These are phyloP conservation scores for Matsumurasca onukii DNA, from an alignment of 1,140 invertebrate genomes.

Conservation along the genomic window DNA sequence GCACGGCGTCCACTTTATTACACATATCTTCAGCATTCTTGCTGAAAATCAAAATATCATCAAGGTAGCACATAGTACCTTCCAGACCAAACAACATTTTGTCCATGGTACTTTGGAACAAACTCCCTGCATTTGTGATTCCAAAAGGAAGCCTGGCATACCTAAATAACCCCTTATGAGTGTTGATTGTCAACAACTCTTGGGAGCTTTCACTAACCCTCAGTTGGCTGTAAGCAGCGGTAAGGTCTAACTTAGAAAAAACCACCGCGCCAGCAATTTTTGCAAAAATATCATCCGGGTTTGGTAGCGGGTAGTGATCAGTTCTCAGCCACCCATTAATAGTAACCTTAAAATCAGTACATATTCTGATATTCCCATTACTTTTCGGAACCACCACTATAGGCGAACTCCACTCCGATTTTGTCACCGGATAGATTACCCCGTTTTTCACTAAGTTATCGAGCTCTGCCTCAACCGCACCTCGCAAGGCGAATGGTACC, in stretches of 20 bases:
- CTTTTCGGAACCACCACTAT: neutral
- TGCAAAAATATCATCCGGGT: neutral
- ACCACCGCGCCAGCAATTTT: neutral
- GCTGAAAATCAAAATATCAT: slow-evolving; percentile 13
- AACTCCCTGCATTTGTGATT: neutral
- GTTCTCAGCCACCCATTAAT: neutral
- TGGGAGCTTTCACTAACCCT: neutral
- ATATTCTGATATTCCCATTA: neutral
- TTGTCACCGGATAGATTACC: neutral
- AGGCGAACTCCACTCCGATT: neutral
- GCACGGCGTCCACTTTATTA: neutral
- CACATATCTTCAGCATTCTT: neutral
- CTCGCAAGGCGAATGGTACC: neutral
- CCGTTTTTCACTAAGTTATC: no score
- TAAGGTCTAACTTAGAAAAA: neutral
- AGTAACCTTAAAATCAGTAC: neutral
- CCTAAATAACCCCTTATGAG: neutral
- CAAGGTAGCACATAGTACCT: neutral
- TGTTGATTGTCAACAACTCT: neutral
- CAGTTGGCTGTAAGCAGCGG: neutral
- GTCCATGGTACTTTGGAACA: neutral
- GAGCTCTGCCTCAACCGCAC: neutral
- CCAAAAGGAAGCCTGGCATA: neutral
- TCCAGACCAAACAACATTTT: neutral
- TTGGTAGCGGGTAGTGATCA: neutral